A percentile compares a stretch with the other conserved stretches of the same genome.
phyloP scores from a whole-genome alignment of 1,140 invertebrate species.

The Calephelis nemesis region DNA sequence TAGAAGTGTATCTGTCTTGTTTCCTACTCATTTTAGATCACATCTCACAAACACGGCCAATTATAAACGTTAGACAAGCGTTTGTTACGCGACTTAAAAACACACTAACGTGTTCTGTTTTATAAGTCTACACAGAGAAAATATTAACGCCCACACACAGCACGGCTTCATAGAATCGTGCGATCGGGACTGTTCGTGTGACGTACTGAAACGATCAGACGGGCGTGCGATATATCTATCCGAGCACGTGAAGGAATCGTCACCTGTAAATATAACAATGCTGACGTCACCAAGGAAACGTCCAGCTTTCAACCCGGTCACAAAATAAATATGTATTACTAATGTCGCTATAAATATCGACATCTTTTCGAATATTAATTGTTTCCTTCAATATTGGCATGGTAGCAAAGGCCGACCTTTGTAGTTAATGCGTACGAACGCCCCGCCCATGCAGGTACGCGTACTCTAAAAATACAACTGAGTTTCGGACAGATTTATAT shows the following conservation, averaged over 20 bases:
- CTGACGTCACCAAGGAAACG: conserved; percentile 27
- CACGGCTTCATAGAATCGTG: conserved; percentile 47
- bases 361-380: conserved; percentile 47
- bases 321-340: conserved; percentile 6
- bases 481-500: conserved; percentile 30
- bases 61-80: conserved; percentile 40
- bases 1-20: conserved; percentile 62
- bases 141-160: conserved; percentile 63
- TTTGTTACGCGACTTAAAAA: conserved; percentile 52
- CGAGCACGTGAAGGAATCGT: conserved; percentile 55
- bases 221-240: conserved; percentile 46
- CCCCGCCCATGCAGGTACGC: conserved; percentile 46
- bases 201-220: conserved; percentile 44
- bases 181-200: conserved; percentile 50
- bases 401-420: conserved; percentile 41
- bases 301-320: background rate
- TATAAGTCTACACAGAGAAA: conserved; percentile 61
- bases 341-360: conserved; percentile 37
- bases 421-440: conserved; percentile 39
- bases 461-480: conserved; percentile 51
- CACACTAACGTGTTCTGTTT: conserved; percentile 65
- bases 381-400: conserved; percentile 49
- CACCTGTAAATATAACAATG: conserved; percentile 63
- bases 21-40: conserved; percentile 67
- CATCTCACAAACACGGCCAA: conserved; percentile 43